Conservation (phyloP, 2,888 invertebrate species). For the Drosophila macrospina region DNA sequence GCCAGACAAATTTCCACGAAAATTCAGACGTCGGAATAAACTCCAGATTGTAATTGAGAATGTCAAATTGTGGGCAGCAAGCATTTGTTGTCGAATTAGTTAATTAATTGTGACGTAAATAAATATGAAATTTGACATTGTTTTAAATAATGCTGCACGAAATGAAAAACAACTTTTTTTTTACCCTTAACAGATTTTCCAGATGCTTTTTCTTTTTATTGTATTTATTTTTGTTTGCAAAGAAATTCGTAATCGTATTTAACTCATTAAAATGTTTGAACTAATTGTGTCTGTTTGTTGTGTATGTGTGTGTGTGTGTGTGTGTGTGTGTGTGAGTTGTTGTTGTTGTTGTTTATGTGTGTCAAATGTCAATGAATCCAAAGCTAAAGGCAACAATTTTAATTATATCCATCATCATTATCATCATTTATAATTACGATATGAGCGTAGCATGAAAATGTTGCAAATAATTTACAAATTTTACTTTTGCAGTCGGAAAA, state of each 20-base stretch:
- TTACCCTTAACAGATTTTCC: background rate
- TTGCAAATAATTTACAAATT: conserved; percentile 26
- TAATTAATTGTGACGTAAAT: conserved; percentile 4
- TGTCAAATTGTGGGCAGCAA: background rate
- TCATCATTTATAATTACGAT: conserved; percentile 12
- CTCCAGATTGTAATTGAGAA: background rate
- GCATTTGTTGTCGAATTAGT: background rate
- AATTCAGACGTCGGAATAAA: background rate
- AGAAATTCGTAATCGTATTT: conserved; percentile 20
- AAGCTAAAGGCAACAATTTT: conserved; percentile 44
- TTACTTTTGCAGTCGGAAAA: background rate
- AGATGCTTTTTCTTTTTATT: background rate
- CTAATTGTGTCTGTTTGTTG: conserved; percentile 15
- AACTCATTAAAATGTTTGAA: conserved; percentile 25
- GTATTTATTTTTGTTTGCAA: background rate
- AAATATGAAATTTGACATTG: conserved; percentile 1
- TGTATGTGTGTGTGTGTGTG: conserved; percentile 1
- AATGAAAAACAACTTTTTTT: background rate
- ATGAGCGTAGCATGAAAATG: conserved; percentile 1
- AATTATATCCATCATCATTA: conserved; percentile 34
- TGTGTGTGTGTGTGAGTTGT: conserved; percentile 25
- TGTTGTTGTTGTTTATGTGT: conserved; percentile 22
- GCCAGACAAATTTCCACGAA: background rate
- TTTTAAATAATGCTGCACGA: background rate
- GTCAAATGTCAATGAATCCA: conserved; percentile 41